Evolutionary conservation across 2,888 invertebrate species (phyloP).

Genomic region (Lymantria dispar): DNA sequence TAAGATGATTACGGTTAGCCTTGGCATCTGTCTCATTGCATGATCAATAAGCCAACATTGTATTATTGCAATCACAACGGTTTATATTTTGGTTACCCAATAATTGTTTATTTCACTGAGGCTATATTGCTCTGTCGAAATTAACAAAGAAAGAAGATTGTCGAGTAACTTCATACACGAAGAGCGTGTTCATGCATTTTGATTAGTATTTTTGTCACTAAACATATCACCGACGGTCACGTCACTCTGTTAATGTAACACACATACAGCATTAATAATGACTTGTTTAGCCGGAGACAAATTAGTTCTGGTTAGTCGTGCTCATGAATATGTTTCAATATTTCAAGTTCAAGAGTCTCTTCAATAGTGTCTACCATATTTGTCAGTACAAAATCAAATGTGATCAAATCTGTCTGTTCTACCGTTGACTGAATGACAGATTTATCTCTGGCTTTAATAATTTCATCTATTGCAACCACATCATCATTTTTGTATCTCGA

Average conservation of each 20-base stretch:
- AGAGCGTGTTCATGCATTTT: constrained; percentile 29
- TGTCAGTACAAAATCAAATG: constrained; percentile 30
- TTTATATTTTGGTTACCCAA: not conserved
- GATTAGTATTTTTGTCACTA: constrained; percentile 28
- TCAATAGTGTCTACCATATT: constrained; percentile 12
- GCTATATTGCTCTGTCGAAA: constrained; percentile 8
- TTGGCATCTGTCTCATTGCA: not conserved
- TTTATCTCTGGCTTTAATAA: constrained; percentile 33
- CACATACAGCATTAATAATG: constrained; percentile 28
- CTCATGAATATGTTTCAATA: constrained; percentile 25
- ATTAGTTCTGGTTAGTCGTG: constrained; percentile 27
- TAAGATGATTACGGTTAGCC: not conserved
- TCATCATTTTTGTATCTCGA: constrained; percentile 37
- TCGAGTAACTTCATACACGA: constrained; percentile 13
- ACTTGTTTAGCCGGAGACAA: constrained; percentile 23
- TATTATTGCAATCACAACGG: not conserved
- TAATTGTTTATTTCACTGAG: not conserved
- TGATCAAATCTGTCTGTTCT: constrained; percentile 34
- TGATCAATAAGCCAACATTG: not conserved
- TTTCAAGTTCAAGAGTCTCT: constrained; percentile 26
- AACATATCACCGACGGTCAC: constrained; percentile 19
- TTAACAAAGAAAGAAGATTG: constrained; percentile 7
- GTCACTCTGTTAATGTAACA: not conserved
- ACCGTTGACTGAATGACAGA: constrained; percentile 31
- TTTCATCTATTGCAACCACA: constrained; percentile 38